phyloP scores from a whole-genome alignment of 92 coral and sea anemone species.

The Epizoanthus stellaris region DNA sequence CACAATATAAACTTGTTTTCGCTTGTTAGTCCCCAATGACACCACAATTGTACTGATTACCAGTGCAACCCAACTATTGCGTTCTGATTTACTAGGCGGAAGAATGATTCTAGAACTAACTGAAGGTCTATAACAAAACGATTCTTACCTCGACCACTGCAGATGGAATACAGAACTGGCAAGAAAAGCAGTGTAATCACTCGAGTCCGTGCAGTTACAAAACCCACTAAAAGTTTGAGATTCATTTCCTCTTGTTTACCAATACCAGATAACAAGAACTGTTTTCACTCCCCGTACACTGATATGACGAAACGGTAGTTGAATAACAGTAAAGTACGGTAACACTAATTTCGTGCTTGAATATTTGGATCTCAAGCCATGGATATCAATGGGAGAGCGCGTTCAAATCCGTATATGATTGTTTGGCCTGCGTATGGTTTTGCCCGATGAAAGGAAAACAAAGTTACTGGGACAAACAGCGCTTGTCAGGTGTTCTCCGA shows the following conservation, averaged over 20 bases:
- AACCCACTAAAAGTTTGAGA: constrained; percentile 12
- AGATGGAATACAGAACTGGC: constrained; percentile 4
- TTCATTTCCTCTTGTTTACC: constrained; percentile 27
- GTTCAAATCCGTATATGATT: constrained; percentile 3
- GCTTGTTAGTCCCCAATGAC: constrained; percentile 19
- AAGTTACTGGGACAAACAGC: constrained; percentile 33
- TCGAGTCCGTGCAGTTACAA: background rate
- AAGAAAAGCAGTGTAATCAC: constrained; percentile 7
- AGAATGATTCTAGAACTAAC: background rate
- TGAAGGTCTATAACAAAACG: background rate
- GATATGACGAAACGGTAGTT: background rate
- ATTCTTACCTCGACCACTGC: constrained; percentile 13
- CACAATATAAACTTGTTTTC: constrained; percentile 25
- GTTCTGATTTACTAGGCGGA: background rate
- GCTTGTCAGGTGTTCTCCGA: constrained; percentile 30
- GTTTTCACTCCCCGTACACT: background rate
- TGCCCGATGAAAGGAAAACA: constrained; percentile 32
- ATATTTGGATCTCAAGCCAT: background rate
- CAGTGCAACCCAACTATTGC: background rate
- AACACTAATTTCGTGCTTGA: background rate
- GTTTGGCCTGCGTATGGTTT: constrained; percentile 27
- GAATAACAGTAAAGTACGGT: background rate
- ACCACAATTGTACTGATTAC: constrained; percentile 18
- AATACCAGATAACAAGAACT: background rate
- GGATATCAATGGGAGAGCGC: constrained; percentile 18